phyloP scores from a whole-genome alignment of 2,888 invertebrate genomes.

The Nemotelus pantherinus region DNA sequence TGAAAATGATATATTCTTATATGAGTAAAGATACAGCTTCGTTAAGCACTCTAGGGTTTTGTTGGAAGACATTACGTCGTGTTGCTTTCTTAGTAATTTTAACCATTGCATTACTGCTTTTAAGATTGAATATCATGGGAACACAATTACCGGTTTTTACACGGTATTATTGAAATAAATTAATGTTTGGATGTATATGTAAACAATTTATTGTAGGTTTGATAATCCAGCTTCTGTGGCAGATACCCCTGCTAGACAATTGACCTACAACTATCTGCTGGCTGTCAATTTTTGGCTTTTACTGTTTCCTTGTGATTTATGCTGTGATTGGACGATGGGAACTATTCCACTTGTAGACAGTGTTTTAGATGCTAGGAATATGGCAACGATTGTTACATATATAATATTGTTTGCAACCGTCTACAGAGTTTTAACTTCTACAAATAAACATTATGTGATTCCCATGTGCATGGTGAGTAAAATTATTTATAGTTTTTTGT shows the following conservation, averaged over 20 bases:
- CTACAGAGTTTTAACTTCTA: conserved; percentile 67
- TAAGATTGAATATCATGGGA: conserved; percentile 93
- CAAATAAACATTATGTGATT: conserved; percentile 72
- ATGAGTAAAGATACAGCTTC: conserved; percentile 15
- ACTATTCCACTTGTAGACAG: conserved; percentile 81
- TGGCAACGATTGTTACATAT: conserved; percentile 79
- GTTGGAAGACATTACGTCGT: conserved; percentile 32
- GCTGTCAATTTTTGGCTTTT: conserved; percentile 91
- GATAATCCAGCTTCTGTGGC: conserved; percentile 97
- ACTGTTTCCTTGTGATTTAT: conserved; percentile 87
- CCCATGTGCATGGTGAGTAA: conserved; percentile 74
- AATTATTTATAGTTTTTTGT: background rate
- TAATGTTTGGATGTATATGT: background rate
- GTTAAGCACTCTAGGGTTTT: conserved; percentile 5
- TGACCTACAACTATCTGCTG: conserved; percentile 93
- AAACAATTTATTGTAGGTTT: conserved; percentile 70
- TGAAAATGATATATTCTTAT: conserved; percentile 10
- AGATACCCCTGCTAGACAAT: conserved; percentile 81
- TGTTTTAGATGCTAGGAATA: conserved; percentile 81
- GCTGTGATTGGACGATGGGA: conserved; percentile 99
- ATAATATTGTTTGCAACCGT: conserved; percentile 70
- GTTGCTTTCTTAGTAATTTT: conserved; percentile 81
- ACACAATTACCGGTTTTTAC: conserved; percentile 96
- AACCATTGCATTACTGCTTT: conserved; percentile 81
- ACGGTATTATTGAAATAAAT: conserved; percentile 65